These are phyloP conservation scores for Peromyscus nudipes DNA, from an alignment of 2,797 vertebrate genomes.

Conservation along the genomic window DNA sequence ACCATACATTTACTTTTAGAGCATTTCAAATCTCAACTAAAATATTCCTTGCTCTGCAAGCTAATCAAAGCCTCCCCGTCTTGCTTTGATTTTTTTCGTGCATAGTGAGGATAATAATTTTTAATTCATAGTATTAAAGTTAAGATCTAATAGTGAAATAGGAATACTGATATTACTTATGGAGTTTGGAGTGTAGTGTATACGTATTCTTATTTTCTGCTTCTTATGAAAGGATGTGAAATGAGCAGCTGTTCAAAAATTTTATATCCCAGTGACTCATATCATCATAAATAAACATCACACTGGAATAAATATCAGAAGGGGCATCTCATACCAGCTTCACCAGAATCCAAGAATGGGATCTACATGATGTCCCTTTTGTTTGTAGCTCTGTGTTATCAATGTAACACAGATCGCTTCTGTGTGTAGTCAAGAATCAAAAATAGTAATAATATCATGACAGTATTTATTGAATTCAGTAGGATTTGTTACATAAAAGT, in stretches of 20 bases:
- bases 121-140: neutral
- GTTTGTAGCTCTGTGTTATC: neutral
- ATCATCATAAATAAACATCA: conserved; percentile 15
- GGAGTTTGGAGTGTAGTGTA: neutral
- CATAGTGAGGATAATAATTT: neutral
- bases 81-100: neutral
- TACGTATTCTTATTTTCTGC: neutral
- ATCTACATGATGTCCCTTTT: neutral
- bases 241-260: neutral
- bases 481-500: conserved; percentile 34
- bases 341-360: neutral
- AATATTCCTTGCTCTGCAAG: neutral
- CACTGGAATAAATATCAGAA: neutral
- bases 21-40: neutral
- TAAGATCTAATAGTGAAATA: neutral
- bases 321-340: neutral
- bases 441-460: neutral
- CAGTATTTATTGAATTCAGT: neutral
- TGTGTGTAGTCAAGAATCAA: neutral
- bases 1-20: neutral
- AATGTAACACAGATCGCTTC: neutral
- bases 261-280: neutral
- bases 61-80: neutral
- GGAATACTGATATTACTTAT: neutral
- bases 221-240: neutral